Conservation (phyloP, 2,113 vertebrate species). For the Panthera uncia region DNA sequence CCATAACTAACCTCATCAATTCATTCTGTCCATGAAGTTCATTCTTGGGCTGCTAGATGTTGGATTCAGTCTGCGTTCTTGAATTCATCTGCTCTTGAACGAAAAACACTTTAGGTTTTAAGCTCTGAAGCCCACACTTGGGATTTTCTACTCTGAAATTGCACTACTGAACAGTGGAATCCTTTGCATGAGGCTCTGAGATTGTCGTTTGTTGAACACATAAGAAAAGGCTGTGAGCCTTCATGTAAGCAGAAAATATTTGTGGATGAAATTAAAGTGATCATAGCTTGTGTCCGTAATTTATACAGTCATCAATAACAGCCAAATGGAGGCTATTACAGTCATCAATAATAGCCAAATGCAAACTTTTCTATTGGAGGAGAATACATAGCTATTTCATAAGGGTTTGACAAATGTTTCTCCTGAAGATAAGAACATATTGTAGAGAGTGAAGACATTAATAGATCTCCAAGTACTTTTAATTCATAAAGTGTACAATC, state of each 20-base stretch:
- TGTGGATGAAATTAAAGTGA: slow-evolving; percentile 25
- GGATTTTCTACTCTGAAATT: background rate
- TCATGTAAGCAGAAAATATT: background rate
- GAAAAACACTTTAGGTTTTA: background rate
- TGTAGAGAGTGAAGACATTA: background rate
- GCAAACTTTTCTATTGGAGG: background rate
- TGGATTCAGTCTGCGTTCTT: background rate
- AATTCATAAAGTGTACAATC: background rate
- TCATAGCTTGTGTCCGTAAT: background rate
- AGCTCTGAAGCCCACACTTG: background rate
- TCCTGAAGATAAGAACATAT: background rate
- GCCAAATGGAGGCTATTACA: background rate
- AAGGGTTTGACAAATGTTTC: background rate
- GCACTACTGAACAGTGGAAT: background rate
- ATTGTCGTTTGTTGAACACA: background rate
- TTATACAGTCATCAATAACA: background rate
- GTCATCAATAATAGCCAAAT: background rate
- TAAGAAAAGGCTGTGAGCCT: background rate
- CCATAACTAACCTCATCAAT: background rate
- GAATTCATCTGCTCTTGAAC: background rate
- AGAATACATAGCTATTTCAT: background rate
- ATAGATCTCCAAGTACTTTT: background rate
- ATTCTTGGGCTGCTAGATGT: background rate
- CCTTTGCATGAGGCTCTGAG: background rate
- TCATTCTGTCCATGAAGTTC: background rate